Conservation (phyloP, 37 sponge, comb jelly and placozoan species). For the Sycon ciliatum region DNA sequence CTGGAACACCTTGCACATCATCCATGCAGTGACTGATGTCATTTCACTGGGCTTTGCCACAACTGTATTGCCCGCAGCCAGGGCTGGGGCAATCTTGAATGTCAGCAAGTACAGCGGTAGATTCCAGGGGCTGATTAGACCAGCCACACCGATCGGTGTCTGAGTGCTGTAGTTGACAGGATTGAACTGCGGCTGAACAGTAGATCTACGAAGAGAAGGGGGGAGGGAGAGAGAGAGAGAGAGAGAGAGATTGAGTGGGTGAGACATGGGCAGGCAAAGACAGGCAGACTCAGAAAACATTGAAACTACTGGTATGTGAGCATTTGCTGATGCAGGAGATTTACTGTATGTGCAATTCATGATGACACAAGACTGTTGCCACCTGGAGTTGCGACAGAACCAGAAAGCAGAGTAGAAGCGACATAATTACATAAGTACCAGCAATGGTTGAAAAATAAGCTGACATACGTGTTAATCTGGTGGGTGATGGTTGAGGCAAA, state of each 20-base stretch:
- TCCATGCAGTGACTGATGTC: slow-evolving; percentile 81
- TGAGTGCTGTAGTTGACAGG: slow-evolving; percentile 65
- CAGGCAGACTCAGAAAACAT: no score
- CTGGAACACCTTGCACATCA: slow-evolving; percentile 61
- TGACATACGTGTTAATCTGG: slow-evolving; percentile 47
- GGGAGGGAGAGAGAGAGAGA: no score
- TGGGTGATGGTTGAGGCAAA: slow-evolving; percentile 69
- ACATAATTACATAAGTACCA: no score
- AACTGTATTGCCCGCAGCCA: slow-evolving; percentile 74
- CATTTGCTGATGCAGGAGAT: no score
- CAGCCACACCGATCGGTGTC: slow-evolving; percentile 77
- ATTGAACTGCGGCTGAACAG: slow-evolving; percentile 23
- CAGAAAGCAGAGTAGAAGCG: no score
- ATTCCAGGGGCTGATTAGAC: slow-evolving; percentile 90
- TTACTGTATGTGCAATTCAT: no score
- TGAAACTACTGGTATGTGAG: no score
- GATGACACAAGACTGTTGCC: no score
- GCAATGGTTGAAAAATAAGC: neutral
- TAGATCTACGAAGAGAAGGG: neutral
- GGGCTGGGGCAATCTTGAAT: slow-evolving; percentile 82
- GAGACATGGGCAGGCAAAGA: no score
- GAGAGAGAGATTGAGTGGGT: no score
- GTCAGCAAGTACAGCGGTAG: slow-evolving; percentile 74
- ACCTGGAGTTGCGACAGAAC: no score
- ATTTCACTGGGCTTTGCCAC: slow-evolving; percentile 89